Percentiles rank a stretch among this genome's conserved stretches.
Evolutionary conservation across 2,888 invertebrate genomes (phyloP).

Genomic region (Philereme transversata): DNA sequence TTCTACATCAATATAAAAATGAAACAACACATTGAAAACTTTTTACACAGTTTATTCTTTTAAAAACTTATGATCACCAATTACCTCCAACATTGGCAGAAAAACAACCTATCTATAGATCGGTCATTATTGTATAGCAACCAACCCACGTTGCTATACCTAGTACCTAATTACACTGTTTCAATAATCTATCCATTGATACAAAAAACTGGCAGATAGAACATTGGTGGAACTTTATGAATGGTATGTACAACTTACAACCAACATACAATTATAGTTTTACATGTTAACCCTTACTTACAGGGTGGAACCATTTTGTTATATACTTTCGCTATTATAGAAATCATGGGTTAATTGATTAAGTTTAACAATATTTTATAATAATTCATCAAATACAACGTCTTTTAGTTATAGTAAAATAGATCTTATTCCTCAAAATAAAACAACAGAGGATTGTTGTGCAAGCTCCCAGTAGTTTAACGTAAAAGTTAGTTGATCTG

Average conservation of each 20-base stretch:
- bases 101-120: constrained; percentile 60
- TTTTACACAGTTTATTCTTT: constrained; percentile 69
- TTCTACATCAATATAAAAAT: constrained; percentile 16
- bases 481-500: constrained; percentile 6
- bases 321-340: not conserved
- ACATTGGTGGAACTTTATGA: not conserved
- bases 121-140: constrained; percentile 14
- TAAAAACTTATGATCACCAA: constrained; percentile 65
- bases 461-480: constrained; percentile 5
- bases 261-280: too few species aligned
- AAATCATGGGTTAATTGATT: constrained; percentile 24
- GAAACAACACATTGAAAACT: constrained; percentile 51
- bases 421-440: constrained; percentile 30
- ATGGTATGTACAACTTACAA: too few species aligned
- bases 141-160: constrained; percentile 13
- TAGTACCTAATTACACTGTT: not conserved
- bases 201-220: not conserved
- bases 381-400: constrained; percentile 31
- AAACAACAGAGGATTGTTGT: constrained; percentile 13
- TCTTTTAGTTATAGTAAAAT: constrained; percentile 33
- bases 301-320: too few species aligned
- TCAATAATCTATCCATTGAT: not conserved
- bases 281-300: too few species aligned
- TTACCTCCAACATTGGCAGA: constrained; percentile 59
- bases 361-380: constrained; percentile 42